Conservation (phyloP, 2,113 vertebrate species). For the Laticauda colubrina region DNA sequence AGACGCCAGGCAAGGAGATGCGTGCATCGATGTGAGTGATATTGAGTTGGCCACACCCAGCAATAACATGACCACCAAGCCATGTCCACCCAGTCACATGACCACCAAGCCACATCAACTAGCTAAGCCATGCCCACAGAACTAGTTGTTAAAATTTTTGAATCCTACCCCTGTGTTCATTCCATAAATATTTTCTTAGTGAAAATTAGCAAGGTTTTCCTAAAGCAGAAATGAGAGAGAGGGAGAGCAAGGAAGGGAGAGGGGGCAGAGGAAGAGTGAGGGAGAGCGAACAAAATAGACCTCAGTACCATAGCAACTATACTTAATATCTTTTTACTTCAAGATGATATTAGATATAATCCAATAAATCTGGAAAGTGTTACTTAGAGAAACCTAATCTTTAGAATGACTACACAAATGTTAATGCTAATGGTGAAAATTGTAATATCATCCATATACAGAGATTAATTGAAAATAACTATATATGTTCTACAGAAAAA, state of each 20-base stretch:
- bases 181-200: background rate
- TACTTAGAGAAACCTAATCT: background rate
- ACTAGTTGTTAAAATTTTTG: too few relatives aligned
- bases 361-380: background rate
- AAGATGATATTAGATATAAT: background rate
- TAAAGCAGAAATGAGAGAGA: too few relatives aligned
- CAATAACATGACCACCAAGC: too few relatives aligned
- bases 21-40: too few relatives aligned
- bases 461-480: background rate
- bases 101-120: too few relatives aligned
- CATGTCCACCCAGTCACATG: too few relatives aligned
- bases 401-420: background rate
- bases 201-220: background rate
- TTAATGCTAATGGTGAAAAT: background rate
- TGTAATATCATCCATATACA: background rate
- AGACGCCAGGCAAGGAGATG: too few relatives aligned
- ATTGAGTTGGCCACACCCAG: too few relatives aligned
- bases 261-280: too few relatives aligned
- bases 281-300: too few relatives aligned
- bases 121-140: too few relatives aligned
- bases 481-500: constrained; percentile 3
- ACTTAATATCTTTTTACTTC: background rate
- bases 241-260: background rate
- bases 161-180: background rate
- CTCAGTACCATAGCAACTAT: background rate